Percentiles rank a stretch among this genome's conserved stretches.
Evolutionary conservation across 2,888 invertebrate species (phyloP).

Genomic region (Acanthosepion pharaonis): DNA sequence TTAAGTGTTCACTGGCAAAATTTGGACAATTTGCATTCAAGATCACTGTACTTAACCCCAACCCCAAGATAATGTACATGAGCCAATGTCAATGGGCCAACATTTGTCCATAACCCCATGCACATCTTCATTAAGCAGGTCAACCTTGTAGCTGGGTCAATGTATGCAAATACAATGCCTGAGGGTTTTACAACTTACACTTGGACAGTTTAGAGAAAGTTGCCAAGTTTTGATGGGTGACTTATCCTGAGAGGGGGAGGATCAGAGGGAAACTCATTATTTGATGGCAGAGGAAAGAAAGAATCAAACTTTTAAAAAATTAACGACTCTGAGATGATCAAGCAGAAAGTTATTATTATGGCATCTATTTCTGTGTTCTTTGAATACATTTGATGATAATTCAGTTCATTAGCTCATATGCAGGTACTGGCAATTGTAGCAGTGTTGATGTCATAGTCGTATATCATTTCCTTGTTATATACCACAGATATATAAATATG

Average conservation of each 20-base stretch:
- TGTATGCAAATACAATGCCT: background rate
- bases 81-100: background rate
- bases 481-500: background rate
- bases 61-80: background rate
- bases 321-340: background rate
- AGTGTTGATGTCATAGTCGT: background rate
- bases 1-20: background rate
- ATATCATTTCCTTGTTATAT: background rate
- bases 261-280: background rate
- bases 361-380: background rate
- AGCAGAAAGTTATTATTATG: background rate
- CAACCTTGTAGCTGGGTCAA: background rate
- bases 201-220: background rate
- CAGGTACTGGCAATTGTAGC: background rate
- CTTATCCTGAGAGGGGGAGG: background rate
- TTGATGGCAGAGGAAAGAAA: background rate
- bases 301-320: background rate
- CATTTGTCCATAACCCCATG: background rate
- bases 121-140: background rate
- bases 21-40: conserved; percentile 33
- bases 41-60: background rate
- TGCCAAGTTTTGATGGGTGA: background rate
- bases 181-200: background rate
- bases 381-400: background rate
- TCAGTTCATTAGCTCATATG: background rate